Conservation (phyloP, 2,888 invertebrate genomes). For the Pollenia labialis region DNA sequence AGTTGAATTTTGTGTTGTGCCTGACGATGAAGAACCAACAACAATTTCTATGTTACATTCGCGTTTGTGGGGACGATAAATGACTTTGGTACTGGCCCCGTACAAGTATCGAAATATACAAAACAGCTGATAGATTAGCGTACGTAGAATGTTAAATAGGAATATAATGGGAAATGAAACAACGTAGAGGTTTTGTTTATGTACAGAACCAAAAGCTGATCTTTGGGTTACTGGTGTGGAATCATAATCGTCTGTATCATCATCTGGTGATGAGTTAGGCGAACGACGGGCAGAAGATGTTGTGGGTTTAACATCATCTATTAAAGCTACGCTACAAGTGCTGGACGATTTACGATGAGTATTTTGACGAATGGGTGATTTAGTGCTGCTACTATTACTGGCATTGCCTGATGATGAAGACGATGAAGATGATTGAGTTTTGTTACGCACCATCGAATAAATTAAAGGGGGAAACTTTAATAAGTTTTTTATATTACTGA, state of each 20-base stretch:
- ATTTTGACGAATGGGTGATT: slow-evolving; percentile 81
- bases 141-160: slow-evolving; percentile 92
- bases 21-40: slow-evolving; percentile 82
- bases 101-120: slow-evolving; percentile 94
- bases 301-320: slow-evolving; percentile 79
- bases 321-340: slow-evolving; percentile 82
- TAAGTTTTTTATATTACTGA: neutral
- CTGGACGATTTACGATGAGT: slow-evolving; percentile 82
- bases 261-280: slow-evolving; percentile 80
- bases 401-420: slow-evolving; percentile 78
- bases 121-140: slow-evolving; percentile 93
- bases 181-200: slow-evolving; percentile 94
- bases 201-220: slow-evolving; percentile 88
- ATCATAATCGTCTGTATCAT: slow-evolving; percentile 78
- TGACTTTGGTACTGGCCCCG: slow-evolving; percentile 90
- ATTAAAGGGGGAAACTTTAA: slow-evolving; percentile 15
- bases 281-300: slow-evolving; percentile 76
- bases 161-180: slow-evolving; percentile 95
- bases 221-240: slow-evolving; percentile 73
- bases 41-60: slow-evolving; percentile 86
- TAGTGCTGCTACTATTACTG: slow-evolving; percentile 80
- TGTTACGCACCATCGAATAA: slow-evolving; percentile 83
- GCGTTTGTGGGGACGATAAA: slow-evolving; percentile 86
- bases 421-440: slow-evolving; percentile 83
- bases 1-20: slow-evolving; percentile 73